These are phyloP conservation scores for Cryptophagus acutangulus DNA, from an alignment of 2,888 invertebrate species.

Conservation along the genomic window DNA sequence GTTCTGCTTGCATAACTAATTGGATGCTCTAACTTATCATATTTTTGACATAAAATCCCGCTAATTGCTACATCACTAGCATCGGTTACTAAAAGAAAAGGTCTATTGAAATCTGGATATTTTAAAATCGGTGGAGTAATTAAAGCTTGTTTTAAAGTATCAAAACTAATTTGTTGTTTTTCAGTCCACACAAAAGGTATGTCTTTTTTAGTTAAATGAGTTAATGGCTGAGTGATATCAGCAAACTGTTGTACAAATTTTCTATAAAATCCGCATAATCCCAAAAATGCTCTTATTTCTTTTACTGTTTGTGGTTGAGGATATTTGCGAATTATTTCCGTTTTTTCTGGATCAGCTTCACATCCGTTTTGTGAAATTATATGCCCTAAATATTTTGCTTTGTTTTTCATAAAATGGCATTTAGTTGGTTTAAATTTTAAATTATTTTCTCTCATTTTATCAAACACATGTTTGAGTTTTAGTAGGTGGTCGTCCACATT, in stretches of 20 bases:
- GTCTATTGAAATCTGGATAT: conserved; percentile 3
- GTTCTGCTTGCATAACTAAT: not conserved
- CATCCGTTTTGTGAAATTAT: conserved; percentile 5
- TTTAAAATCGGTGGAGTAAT: conserved; percentile 9
- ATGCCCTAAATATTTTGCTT: conserved; percentile 25
- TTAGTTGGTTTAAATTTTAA: conserved; percentile 25
- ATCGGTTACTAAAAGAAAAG: not conserved
- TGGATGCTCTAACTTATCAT: not conserved
- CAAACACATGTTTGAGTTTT: too few species aligned
- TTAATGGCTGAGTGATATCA: conserved; percentile 7
- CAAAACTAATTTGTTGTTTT: conserved; percentile 10
- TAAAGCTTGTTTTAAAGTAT: conserved; percentile 8
- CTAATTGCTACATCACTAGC: not conserved
- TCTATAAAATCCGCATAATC: not conserved
- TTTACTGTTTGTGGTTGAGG: conserved; percentile 8
- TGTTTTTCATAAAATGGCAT: conserved; percentile 19
- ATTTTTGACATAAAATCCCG: not conserved
- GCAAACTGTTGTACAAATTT: not conserved
- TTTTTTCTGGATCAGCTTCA: conserved; percentile 10
- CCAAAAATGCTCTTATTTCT: conserved; percentile 1
- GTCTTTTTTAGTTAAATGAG: too few species aligned
- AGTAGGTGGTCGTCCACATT: conserved; percentile 7
- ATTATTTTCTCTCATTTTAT: conserved; percentile 11
- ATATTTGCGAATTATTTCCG: conserved; percentile 7
- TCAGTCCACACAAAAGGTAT: conserved; percentile 7